phyloP scores from a whole-genome alignment of 2,797 vertebrate species.

The Acipenser ruthenus region DNA sequence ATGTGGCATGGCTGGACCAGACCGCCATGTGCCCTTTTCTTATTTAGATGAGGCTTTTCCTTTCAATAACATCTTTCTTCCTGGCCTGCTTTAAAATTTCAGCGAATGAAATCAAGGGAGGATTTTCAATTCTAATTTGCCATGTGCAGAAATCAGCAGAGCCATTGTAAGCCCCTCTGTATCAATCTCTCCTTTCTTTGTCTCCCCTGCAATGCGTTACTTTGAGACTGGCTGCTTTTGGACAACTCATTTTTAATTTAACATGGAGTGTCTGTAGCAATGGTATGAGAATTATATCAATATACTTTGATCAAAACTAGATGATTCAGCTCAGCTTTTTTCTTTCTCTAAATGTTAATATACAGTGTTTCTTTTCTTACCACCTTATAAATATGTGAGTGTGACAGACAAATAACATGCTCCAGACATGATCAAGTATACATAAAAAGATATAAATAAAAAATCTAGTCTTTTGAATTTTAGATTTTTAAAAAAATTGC shows the following conservation, averaged over 20 bases:
- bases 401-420: neutral
- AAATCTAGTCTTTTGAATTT: too few relatives aligned
- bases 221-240: conserved; percentile 11
- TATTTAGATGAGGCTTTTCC: conserved; percentile 69
- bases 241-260: conserved; percentile 8
- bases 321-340: conserved; percentile 7
- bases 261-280: neutral
- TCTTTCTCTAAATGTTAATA: conserved; percentile 6
- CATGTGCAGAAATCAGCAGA: conserved; percentile 59
- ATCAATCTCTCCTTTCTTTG: conserved; percentile 59
- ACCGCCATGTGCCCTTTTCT: conserved; percentile 61
- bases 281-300: conserved; percentile 11
- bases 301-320: conserved; percentile 20
- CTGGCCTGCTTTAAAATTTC: conserved; percentile 68
- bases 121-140: conserved; percentile 70
- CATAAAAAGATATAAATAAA: too few relatives aligned
- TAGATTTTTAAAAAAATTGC: too few relatives aligned
- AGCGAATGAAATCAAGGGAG: conserved; percentile 63
- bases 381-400: too few relatives aligned
- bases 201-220: conserved; percentile 32
- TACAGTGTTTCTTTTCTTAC: neutral
- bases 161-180: conserved; percentile 49
- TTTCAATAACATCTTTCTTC: conserved; percentile 73
- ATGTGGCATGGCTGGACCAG: conserved; percentile 34
- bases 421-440: neutral